A percentile compares a stretch with the other conserved stretches of the same genome.
phyloP scores from a whole-genome alignment of 2,888 invertebrate species.

The Epirrhoe alternata region DNA sequence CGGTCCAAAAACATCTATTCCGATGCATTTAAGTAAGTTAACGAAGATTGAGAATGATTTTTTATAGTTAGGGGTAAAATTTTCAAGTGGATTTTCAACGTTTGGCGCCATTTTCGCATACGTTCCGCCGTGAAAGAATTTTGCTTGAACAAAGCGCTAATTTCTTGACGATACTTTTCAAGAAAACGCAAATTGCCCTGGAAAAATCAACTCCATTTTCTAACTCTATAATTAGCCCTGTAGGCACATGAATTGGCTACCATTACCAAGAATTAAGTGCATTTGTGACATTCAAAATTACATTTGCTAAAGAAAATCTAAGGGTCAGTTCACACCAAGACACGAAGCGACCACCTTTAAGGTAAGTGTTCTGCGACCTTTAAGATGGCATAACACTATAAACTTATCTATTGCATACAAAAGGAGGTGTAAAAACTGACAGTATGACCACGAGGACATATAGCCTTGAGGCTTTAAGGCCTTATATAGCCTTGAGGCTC shows the following conservation, averaged over 20 bases:
- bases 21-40: conserved; percentile 38
- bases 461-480: no score
- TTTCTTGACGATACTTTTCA: not conserved
- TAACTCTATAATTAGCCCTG: not conserved
- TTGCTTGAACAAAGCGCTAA: not conserved
- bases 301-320: not conserved
- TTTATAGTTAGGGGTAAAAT: conserved; percentile 41
- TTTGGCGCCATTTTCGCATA: not conserved
- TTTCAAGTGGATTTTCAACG: not conserved
- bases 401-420: no score
- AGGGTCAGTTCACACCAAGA: not conserved
- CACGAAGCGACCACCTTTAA: no score
- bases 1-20: conserved; percentile 41
- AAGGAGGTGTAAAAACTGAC: no score
- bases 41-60: conserved; percentile 39
- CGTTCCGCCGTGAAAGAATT: no score
- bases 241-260: not conserved
- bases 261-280: not conserved
- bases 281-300: not conserved
- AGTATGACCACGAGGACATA: no score
- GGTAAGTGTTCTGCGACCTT: no score
- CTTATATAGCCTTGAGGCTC: no score
- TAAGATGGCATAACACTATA: no score
- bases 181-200: not conserved
- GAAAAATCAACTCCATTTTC: not conserved